A percentile compares a stretch with the other conserved stretches of the same genome.
Evolutionary conservation across 2,888 invertebrate genomes (phyloP).

Genomic region (Noctua fimbriata): DNA sequence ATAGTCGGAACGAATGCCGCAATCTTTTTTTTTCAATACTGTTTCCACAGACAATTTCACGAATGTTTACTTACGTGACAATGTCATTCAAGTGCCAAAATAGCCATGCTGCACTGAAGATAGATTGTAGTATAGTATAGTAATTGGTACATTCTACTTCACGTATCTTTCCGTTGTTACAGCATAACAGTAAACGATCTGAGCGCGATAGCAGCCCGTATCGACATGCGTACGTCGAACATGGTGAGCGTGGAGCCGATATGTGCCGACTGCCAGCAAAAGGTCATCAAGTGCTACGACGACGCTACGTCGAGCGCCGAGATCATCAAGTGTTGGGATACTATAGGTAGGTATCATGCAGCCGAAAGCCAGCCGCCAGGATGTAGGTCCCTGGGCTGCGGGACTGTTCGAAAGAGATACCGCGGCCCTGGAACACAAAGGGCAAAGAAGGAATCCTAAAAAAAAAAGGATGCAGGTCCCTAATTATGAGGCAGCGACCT

Average conservation of each 20-base stretch:
- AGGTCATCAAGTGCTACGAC: conserved; percentile 82
- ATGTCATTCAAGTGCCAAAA: neutral
- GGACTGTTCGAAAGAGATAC: too few species aligned
- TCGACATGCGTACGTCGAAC: conserved; percentile 82
- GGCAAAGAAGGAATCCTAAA: too few species aligned
- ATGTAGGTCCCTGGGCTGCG: neutral
- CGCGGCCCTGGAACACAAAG: too few species aligned
- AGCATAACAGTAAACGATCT: conserved; percentile 83
- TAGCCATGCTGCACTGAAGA: neutral
- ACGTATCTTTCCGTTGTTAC: conserved; percentile 37
- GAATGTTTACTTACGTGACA: neutral
- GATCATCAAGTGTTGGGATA: conserved; percentile 78
- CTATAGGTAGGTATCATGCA: conserved; percentile 74
- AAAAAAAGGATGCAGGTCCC: neutral
- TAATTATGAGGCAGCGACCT: neutral
- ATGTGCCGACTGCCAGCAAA: conserved; percentile 78
- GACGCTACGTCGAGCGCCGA: conserved; percentile 65
- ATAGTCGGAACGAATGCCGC: neutral
- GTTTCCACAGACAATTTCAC: neutral
- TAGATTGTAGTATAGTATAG: neutral
- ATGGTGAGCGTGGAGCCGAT: conserved; percentile 82
- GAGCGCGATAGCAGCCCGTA: conserved; percentile 77
- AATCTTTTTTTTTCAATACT: neutral
- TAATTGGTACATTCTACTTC: neutral
- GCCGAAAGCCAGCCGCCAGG: too few species aligned